phyloP scores from a whole-genome alignment of 1,140 invertebrate genomes.

The Microplitis mediator region DNA sequence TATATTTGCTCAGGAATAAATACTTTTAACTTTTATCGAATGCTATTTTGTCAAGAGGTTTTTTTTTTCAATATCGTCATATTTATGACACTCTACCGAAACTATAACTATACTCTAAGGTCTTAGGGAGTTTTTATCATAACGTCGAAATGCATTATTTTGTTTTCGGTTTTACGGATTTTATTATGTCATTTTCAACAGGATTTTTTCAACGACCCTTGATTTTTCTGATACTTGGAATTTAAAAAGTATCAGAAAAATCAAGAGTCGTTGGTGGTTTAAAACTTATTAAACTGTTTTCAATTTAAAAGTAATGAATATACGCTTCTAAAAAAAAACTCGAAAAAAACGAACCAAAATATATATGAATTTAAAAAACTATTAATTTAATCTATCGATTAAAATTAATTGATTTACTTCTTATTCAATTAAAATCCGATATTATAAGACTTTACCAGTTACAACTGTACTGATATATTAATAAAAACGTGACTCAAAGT shows the following conservation, averaged over 20 bases:
- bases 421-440: neutral
- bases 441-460: too few species aligned
- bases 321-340: neutral
- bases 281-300: neutral
- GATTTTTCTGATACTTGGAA: neutral
- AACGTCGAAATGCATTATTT: too few species aligned
- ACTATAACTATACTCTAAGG: too few species aligned
- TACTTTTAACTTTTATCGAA: too few species aligned
- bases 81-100: too few species aligned
- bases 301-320: neutral
- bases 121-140: too few species aligned
- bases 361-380: neutral
- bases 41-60: too few species aligned
- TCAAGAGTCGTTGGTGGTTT: neutral
- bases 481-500: too few species aligned
- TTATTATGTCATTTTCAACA: neutral
- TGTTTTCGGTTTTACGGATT: neutral
- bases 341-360: neutral
- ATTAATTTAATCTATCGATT: slow-evolving; percentile 7
- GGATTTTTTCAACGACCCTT: neutral
- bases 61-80: too few species aligned
- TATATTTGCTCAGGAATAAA: too few species aligned
- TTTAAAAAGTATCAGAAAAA: neutral
- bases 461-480: too few species aligned
- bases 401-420: neutral